phyloP scores from a whole-genome alignment of 1,140 invertebrate species.

The Camponotus vicinus region DNA sequence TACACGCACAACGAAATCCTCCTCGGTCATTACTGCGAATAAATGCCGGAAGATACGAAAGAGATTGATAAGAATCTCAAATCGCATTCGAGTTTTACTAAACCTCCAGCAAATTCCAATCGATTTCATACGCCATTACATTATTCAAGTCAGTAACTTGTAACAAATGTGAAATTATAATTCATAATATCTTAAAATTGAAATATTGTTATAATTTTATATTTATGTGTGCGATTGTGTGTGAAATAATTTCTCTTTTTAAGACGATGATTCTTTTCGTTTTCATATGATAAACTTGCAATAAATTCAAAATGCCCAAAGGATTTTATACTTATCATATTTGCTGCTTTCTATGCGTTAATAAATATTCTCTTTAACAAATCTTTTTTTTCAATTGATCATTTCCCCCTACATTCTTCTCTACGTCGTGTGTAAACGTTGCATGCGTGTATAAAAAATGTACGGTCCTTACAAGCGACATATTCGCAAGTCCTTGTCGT shows the following conservation, averaged over 20 bases:
- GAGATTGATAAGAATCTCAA: conserved; percentile 54
- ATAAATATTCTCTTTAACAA: conserved; percentile 21
- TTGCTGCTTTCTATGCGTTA: background rate
- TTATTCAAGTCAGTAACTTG: background rate
- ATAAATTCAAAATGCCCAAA: background rate
- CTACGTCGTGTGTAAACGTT: background rate
- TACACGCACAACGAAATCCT: conserved; percentile 52
- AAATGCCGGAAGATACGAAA: conserved; percentile 39
- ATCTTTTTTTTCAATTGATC: conserved; percentile 25
- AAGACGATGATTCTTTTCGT: background rate
- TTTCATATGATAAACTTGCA: background rate
- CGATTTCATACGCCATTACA: background rate
- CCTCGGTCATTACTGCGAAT: conserved; percentile 35
- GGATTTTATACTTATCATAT: background rate
- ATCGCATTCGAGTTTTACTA: conserved; percentile 31
- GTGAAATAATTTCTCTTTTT: background rate
- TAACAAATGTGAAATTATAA: background rate
- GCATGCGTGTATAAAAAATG: conserved; percentile 10
- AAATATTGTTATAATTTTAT: background rate
- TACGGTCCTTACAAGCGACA: background rate
- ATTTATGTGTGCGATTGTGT: background rate
- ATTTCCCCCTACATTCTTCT: background rate
- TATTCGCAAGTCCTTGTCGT: conserved; percentile 48
- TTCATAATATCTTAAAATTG: background rate
- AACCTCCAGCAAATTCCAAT: background rate